phyloP scores from a whole-genome alignment of 2,888 invertebrate species.

The Pasiphila rectangulata region DNA sequence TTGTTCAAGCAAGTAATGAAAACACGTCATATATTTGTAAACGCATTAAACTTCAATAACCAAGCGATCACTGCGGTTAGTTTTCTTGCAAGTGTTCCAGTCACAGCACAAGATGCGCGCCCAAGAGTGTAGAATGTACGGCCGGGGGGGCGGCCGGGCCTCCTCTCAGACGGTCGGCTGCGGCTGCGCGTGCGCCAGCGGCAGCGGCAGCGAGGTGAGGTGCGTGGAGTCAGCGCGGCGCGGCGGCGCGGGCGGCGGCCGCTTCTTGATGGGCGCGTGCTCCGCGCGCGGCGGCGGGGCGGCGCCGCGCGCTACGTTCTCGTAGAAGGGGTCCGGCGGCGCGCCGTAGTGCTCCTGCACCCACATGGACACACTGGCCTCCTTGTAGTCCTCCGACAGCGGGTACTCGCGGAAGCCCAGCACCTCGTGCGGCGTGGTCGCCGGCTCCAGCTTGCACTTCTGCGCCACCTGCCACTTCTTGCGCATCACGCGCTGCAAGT shows the following conservation, averaged over 20 bases:
- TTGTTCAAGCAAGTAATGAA: too few species aligned
- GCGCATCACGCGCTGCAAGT: slow-evolving; percentile 94
- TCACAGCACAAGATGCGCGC: slow-evolving; percentile 28
- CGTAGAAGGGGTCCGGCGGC: slow-evolving; percentile 85
- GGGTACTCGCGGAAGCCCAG: slow-evolving; percentile 93
- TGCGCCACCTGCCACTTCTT: slow-evolving; percentile 97
- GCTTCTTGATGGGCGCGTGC: slow-evolving; percentile 80
- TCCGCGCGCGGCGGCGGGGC: slow-evolving; percentile 55
- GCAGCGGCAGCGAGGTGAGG: slow-evolving; percentile 41
- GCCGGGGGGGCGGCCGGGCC: slow-evolving; percentile 29
- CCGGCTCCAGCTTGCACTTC: slow-evolving; percentile 92
- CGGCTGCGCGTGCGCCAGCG: slow-evolving; percentile 50
- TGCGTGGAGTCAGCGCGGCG: slow-evolving; percentile 88
- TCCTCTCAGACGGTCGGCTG: slow-evolving; percentile 57
- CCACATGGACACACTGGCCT: slow-evolving; percentile 94
- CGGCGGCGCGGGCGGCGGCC: slow-evolving; percentile 94
- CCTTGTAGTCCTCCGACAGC: slow-evolving; percentile 85
- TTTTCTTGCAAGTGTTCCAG: slow-evolving; percentile 25
- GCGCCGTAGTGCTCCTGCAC: slow-evolving; percentile 92
- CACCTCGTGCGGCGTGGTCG: slow-evolving; percentile 95
- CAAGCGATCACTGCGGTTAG: slow-evolving; percentile 15
- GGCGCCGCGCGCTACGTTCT: slow-evolving; percentile 82
- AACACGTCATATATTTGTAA: slow-evolving; percentile 17
- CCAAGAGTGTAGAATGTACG: slow-evolving; percentile 20
- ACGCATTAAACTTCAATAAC: slow-evolving; percentile 27